These are phyloP conservation scores for Centropus bengalensis DNA, from an alignment of 2,113 vertebrate genomes.

Conservation along the genomic window DNA sequence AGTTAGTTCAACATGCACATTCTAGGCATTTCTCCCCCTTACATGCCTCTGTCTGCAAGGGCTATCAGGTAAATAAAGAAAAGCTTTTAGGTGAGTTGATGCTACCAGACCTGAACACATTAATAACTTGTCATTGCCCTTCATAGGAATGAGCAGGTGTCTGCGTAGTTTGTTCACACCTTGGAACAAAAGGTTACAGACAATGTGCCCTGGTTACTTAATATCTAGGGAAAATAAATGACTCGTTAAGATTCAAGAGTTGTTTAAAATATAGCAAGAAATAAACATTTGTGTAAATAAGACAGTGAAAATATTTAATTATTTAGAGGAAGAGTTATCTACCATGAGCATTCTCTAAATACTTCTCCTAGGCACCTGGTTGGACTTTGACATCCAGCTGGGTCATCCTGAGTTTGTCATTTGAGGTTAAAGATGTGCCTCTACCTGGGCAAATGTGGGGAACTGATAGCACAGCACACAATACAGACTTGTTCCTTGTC, in stretches of 20 bases:
- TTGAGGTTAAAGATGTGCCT: neutral
- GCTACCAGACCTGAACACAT: neutral
- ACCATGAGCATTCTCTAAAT: neutral
- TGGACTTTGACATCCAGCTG: neutral
- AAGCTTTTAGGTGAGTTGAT: neutral
- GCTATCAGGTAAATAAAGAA: neutral
- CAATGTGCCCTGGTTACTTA: neutral
- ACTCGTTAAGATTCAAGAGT: neutral
- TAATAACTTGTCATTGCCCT: neutral
- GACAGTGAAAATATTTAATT: neutral
- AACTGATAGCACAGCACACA: neutral
- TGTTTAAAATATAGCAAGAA: neutral
- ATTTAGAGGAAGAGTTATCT: neutral
- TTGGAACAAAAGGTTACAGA: neutral
- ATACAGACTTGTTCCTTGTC: neutral
- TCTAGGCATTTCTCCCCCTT: neutral
- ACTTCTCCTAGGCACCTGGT: neutral
- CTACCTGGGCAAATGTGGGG: neutral
- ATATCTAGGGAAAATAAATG: neutral
- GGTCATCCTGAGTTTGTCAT: neutral
- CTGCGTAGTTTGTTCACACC: accelerated
- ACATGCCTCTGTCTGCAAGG: neutral
- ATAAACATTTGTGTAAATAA: neutral
- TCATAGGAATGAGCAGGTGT: accelerated
- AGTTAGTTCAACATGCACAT: neutral